A percentile compares a stretch with the other conserved stretches of the same genome.
Evolutionary conservation across 1,140 invertebrate species (phyloP).

Genomic region (Hylaeus anthracinus): DNA sequence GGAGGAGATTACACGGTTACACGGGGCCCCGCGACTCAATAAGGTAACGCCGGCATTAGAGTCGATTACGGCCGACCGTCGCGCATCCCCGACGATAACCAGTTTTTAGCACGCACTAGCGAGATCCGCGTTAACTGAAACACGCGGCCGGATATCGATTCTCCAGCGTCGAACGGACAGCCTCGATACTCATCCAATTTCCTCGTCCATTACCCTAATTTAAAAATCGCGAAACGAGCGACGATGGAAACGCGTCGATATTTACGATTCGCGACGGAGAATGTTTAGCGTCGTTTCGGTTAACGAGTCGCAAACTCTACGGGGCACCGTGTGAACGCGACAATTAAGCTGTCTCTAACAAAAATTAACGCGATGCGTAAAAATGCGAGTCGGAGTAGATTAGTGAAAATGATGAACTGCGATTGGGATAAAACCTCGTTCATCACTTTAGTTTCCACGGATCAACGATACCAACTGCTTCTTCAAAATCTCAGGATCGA

Average conservation of each 20-base stretch:
- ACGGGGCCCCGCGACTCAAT: neutral
- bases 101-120: neutral
- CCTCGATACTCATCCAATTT: constrained; percentile 12
- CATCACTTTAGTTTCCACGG: too few species aligned
- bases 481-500: too few species aligned
- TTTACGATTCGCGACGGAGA: neutral
- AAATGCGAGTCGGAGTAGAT: too few species aligned
- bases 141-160: neutral
- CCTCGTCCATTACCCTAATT: constrained; percentile 16
- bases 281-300: too few species aligned
- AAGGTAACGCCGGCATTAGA: neutral
- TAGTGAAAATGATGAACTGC: too few species aligned
- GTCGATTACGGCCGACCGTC: neutral
- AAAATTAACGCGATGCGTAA: too few species aligned
- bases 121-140: constrained; percentile 1
- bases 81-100: neutral
- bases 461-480: too few species aligned
- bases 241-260: neutral
- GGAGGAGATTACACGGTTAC: constrained; percentile 1
- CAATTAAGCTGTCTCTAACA: too few species aligned
- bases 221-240: neutral
- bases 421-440: too few species aligned
- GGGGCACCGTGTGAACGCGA: too few species aligned
- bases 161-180: too few species aligned
- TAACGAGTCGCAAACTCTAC: too few species aligned